phyloP scores from a whole-genome alignment of 2,888 invertebrate species.

The Myopa testacea region DNA sequence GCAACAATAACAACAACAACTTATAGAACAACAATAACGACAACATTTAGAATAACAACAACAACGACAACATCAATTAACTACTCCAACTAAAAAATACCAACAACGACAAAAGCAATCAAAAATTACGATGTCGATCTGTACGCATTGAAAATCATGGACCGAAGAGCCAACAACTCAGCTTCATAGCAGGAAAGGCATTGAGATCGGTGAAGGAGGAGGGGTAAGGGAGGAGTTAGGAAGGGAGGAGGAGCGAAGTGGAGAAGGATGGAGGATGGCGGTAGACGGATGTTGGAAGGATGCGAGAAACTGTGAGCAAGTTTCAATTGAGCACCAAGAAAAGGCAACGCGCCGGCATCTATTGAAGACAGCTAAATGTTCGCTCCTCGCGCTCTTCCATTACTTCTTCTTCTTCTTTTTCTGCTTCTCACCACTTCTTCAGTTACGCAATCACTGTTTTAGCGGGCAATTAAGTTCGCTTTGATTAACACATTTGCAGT shows the following conservation, averaged over 20 bases:
- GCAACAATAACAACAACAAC: not conserved
- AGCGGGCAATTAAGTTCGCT: conserved; percentile 60
- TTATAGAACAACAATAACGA: not conserved
- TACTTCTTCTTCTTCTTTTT: not conserved
- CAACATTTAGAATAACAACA: not conserved
- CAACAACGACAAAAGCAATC: not conserved
- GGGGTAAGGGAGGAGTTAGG: not conserved
- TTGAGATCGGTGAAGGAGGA: not conserved
- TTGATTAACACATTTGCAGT: conserved; percentile 61
- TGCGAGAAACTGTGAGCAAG: not conserved
- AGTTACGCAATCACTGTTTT: conserved; percentile 48
- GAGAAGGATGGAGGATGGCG: not conserved
- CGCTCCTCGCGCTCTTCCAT: not conserved
- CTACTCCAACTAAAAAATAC: not conserved
- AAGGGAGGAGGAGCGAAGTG: not conserved
- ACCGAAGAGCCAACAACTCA: not conserved
- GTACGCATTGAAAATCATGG: conserved; percentile 5
- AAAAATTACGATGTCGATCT: not conserved
- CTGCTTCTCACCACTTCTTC: not conserved
- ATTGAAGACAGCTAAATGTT: not conserved
- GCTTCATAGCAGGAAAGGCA: not conserved
- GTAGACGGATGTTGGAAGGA: no score
- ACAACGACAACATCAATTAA: not conserved
- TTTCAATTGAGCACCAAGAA: conserved; percentile 23
- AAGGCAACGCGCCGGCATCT: not conserved